A percentile compares a stretch with the other conserved stretches of the same genome.
Conservation (phyloP, 2,113 vertebrate genomes). For the Pica pica region DNA sequence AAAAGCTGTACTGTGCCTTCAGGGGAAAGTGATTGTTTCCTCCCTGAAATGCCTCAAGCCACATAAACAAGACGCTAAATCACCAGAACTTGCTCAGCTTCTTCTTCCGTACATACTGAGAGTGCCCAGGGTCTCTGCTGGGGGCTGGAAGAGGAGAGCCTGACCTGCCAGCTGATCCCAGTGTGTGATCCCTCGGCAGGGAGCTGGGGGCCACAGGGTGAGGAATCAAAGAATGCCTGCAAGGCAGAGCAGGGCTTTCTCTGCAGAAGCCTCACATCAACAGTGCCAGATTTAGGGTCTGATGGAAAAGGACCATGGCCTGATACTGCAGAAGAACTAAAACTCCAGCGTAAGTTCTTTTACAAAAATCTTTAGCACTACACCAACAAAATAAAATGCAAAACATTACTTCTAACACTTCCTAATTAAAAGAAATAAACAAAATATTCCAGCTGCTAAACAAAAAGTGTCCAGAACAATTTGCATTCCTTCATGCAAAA, state of each 20-base stretch:
- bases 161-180: background rate
- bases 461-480: background rate
- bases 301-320: background rate
- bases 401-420: background rate
- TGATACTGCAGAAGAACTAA: background rate
- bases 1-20: background rate
- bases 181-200: background rate
- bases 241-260: background rate
- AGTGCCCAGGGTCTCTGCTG: background rate
- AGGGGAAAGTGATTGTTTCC: background rate
- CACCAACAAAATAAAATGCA: background rate
- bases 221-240: background rate
- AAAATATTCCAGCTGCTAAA: background rate
- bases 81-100: background rate
- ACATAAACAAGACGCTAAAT: background rate
- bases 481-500: background rate
- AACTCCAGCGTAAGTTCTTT: background rate
- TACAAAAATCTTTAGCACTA: background rate
- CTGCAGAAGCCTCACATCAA: background rate
- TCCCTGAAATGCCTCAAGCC: background rate
- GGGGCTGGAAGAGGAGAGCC: background rate
- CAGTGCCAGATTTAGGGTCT: background rate
- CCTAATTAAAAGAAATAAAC: background rate
- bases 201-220: rapidly evolving
- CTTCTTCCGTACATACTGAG: background rate